Evolutionary conservation across 2,888 invertebrate genomes (phyloP).

Genomic region (Thymelicus lineola): DNA sequence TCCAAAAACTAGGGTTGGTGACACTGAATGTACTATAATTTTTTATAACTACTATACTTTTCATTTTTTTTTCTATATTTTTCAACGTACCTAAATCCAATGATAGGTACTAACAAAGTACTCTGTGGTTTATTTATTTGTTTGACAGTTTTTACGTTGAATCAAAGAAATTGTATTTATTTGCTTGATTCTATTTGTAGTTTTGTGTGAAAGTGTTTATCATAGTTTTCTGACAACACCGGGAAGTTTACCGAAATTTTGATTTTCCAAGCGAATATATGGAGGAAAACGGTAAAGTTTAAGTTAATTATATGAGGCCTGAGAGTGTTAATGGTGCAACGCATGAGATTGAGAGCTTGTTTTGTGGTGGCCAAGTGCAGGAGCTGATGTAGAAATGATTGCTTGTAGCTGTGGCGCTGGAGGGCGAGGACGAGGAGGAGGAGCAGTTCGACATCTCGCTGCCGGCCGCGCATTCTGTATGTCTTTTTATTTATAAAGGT

Average conservation of each 20-base stretch:
- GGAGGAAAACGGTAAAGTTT: background rate
- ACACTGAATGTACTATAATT: no score
- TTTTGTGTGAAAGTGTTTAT: no score
- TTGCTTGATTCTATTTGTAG: no score
- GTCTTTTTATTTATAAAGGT: background rate
- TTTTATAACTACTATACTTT: no score
- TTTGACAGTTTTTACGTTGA: no score
- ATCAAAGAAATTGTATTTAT: no score
- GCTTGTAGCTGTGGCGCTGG: background rate
- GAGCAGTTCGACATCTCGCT: conserved; percentile 70
- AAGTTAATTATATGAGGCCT: background rate
- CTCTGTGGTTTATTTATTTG: no score
- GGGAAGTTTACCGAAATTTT: background rate
- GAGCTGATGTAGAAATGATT: background rate
- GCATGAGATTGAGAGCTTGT: background rate
- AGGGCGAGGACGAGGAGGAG: conserved; percentile 52
- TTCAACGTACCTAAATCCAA: no score
- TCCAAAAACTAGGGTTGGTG: no score
- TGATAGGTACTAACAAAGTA: no score
- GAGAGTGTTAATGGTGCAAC: background rate
- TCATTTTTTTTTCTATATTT: no score
- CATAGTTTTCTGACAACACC: no score
- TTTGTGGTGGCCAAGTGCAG: background rate
- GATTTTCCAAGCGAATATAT: background rate
- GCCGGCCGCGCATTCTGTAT: conserved; percentile 72